Conservation (phyloP, 2,888 invertebrate species). For the Marasmarcha lunaedactyla region DNA sequence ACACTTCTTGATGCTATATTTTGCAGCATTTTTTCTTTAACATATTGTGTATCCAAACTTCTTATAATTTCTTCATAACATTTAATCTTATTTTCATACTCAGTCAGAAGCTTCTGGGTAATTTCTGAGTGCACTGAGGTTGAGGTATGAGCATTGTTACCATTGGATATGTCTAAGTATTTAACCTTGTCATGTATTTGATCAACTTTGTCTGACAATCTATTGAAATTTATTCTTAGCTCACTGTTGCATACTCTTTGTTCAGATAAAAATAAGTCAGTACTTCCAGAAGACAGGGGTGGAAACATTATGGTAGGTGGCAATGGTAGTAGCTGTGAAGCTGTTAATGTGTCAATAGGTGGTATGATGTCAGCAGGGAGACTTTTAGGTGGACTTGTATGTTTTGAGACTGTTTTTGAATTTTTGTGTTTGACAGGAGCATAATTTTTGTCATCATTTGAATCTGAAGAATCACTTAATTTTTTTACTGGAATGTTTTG, state of each 20-base stretch:
- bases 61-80: conserved; percentile 27
- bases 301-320: neutral
- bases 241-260: conserved; percentile 53
- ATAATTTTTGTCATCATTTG: conserved; percentile 16
- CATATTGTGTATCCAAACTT: too few relatives aligned
- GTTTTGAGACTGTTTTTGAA: conserved; percentile 17
- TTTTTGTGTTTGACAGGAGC: conserved; percentile 31
- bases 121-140: conserved; percentile 32
- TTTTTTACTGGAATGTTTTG: conserved; percentile 16
- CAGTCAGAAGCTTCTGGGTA: conserved; percentile 38
- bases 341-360: neutral
- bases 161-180: conserved; percentile 19
- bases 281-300: conserved; percentile 1
- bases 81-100: conserved; percentile 56
- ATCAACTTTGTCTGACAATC: conserved; percentile 47
- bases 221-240: conserved; percentile 46
- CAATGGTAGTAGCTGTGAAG: neutral
- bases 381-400: neutral
- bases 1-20: too few relatives aligned
- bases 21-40: too few relatives aligned
- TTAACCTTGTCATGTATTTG: conserved; percentile 33
- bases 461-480: conserved; percentile 48
- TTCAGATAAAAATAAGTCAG: conserved; percentile 41
- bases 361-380: neutral
- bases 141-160: conserved; percentile 10